Base-by-base conservation (phyloP, 1,140 invertebrate genomes). In the Asobara japonica region DNA sequence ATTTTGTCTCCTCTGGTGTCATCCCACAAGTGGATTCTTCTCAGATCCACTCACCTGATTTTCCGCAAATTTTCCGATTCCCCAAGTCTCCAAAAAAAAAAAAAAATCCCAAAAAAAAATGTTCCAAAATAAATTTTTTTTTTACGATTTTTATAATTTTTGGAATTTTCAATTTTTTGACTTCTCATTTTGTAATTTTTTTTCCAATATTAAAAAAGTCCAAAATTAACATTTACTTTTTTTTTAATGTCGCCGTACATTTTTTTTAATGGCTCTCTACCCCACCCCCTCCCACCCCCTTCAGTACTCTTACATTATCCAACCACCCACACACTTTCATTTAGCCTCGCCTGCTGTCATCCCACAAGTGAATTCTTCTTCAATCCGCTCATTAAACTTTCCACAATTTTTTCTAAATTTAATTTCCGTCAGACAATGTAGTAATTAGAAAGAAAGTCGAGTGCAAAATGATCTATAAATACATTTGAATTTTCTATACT, bases 241-340 rank as follows among this genome's bases (percentile, higher is more conserved):
- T n/a, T n/a, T n/a, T n/a, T n/a, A n/a, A n/a, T n/a, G n/a, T n/a
- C n/a, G n/a, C n/a, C n/a, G n/a, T n/a, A n/a, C n/a, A n/a, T n/a
- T n/a, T n/a, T n/a, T n/a, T n/a, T n/a, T n/a, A n/a, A 56, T 56
- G 22, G 25, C 51, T 22, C 45, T 22, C 18, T 16, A 3, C 41
- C 5, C 41, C 41, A 13, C 41, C n/a, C 13, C 41, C 2, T 18
- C 7, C 41, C n/a, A 3, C 41, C 41, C 41, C 18, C 41, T 11
- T 6, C 51, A 56, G 22, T 56, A 56, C 51, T 22, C 8, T 25
- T 22, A 18, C 51, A 56, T 56, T 56, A 56, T 56, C 18, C 51
- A 56, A 56, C 51, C 51, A 56, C 51, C 51, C 51, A 56, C 51
- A 56, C 51, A 56, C 51, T 56, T 56, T 56, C 51, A 56, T 56